These are phyloP conservation scores for Chlorospingus semifuscus DNA, from an alignment of 2,797 vertebrate genomes.

Conservation along the genomic window DNA sequence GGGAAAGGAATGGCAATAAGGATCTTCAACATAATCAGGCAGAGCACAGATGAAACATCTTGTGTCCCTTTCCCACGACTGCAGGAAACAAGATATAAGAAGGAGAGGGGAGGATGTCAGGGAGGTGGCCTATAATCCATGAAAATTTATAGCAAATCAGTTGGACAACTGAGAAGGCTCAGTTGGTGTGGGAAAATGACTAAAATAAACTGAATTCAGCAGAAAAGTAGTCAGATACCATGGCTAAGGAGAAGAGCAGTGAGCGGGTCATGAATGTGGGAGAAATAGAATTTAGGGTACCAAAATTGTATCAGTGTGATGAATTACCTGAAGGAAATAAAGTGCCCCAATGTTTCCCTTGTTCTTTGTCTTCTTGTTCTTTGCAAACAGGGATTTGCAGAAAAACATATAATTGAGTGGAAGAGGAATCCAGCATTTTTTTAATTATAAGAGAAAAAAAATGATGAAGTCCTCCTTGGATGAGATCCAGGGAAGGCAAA, in stretches of 20 bases:
- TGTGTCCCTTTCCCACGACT: not conserved
- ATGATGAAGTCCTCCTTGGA: not conserved
- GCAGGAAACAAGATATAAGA: not conserved
- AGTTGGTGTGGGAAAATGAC: not conserved
- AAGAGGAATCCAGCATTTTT: not conserved
- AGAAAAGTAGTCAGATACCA: not conserved
- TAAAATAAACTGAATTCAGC: not conserved
- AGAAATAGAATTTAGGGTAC: not conserved
- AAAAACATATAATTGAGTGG: not conserved
- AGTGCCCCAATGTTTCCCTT: not conserved
- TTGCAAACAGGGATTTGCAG: not conserved
- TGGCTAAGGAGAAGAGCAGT: not conserved
- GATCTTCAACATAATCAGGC: not conserved
- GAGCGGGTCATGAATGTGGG: not conserved
- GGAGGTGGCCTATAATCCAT: not conserved
- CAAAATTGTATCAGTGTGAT: not conserved
- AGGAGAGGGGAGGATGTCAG: not conserved
- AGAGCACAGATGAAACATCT: not conserved
- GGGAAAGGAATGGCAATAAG: not conserved
- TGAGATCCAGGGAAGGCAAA: not conserved
- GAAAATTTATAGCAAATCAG: constrained; percentile 4
- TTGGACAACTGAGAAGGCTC: not conserved
- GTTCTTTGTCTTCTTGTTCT: not conserved
- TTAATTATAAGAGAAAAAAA: not conserved
- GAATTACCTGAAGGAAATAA: not conserved